A percentile compares a stretch with the other conserved stretches of the same genome.
Conservation (phyloP, 2,888 invertebrate species). For the Boloria selene region DNA sequence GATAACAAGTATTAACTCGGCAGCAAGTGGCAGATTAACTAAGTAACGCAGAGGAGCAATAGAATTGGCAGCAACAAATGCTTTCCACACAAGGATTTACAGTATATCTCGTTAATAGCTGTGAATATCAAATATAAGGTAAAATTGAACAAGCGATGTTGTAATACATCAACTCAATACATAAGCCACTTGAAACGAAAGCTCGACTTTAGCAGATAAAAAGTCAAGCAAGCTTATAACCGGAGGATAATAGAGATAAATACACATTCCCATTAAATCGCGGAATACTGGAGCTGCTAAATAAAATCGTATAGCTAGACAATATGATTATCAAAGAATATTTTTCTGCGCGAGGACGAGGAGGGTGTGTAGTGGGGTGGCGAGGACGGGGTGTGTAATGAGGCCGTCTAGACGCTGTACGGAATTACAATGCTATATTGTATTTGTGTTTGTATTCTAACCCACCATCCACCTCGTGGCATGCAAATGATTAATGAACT, state of each 20-base stretch:
- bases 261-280: conserved; percentile 31
- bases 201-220: neutral
- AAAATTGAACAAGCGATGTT: neutral
- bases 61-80: conserved; percentile 15
- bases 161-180: neutral
- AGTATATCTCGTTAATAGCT: no score
- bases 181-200: conserved; percentile 3
- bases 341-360: conserved; percentile 55
- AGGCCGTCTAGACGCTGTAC: conserved; percentile 73
- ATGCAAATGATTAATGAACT: conserved; percentile 56
- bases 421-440: conserved; percentile 54
- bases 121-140: no score
- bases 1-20: conserved; percentile 20
- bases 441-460: conserved; percentile 55
- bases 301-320: conserved; percentile 33
- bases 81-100: neutral
- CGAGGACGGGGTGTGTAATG: conserved; percentile 55
- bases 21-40: conserved; percentile 17
- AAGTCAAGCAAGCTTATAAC: conserved; percentile 15
- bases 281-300: conserved; percentile 29
- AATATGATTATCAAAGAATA: conserved; percentile 61
- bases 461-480: conserved; percentile 28
- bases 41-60: conserved; percentile 11
- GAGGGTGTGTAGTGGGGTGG: conserved; percentile 42
- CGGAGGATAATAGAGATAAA: conserved; percentile 18